Evolutionary conservation across 2,888 invertebrate genomes (phyloP).

Genomic region (Cotesia congregata): DNA sequence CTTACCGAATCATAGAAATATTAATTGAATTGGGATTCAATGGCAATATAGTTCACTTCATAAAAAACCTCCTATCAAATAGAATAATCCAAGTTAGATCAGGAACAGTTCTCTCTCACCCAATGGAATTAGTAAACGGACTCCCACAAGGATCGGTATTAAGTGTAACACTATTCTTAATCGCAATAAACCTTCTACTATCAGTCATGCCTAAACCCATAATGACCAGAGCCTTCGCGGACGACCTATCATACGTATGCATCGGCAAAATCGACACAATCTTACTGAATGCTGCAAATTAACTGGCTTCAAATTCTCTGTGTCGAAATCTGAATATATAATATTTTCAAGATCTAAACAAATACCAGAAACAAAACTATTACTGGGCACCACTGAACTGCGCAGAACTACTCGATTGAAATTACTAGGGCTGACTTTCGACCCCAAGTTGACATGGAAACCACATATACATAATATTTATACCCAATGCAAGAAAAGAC

Average conservation of each 20-base stretch:
- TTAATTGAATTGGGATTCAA: conserved; percentile 21
- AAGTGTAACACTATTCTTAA: conserved; percentile 45
- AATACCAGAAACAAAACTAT: conserved; percentile 9
- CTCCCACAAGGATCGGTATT: conserved; percentile 47
- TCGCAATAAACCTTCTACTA: conserved; percentile 43
- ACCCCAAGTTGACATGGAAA: conserved; percentile 42
- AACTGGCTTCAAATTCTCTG: conserved; percentile 43
- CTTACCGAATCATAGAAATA: conserved; percentile 22
- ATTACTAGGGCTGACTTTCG: conserved; percentile 46
- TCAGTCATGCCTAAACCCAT: conserved; percentile 25
- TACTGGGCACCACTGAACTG: conserved; percentile 6
- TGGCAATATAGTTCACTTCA: conserved; percentile 28
- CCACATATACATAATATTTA: conserved; percentile 38
- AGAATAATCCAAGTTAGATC: conserved; percentile 27
- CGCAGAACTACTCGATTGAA: conserved; percentile 19
- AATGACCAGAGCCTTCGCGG: conserved; percentile 40
- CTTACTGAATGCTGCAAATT: conserved; percentile 32
- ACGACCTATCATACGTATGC: conserved; percentile 42
- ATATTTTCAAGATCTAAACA: conserved; percentile 29
- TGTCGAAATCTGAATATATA: conserved; percentile 32
- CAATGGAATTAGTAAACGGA: conserved; percentile 35
- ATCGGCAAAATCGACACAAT: conserved; percentile 34
- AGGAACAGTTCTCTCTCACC: neutral
- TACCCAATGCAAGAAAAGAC: conserved; percentile 29
- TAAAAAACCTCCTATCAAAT: conserved; percentile 27